A percentile compares a stretch with the other conserved stretches of the same genome.
phyloP scores from a whole-genome alignment of 2,113 vertebrate species.

The Monarcha castaneiventris region DNA sequence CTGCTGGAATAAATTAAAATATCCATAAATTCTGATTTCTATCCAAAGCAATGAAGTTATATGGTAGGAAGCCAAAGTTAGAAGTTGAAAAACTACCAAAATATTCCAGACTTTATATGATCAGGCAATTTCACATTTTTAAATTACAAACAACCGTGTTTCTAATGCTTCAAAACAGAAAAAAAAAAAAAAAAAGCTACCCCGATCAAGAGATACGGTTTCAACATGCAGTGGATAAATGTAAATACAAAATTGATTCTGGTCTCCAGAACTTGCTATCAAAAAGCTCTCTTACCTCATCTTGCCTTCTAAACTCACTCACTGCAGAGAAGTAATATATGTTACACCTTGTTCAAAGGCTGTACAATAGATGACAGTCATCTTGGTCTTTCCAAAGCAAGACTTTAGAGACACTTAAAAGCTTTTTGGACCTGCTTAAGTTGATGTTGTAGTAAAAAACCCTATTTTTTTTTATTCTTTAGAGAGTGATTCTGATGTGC shows the following conservation, averaged over 20 bases:
- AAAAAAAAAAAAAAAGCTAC: not conserved
- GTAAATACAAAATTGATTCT: not conserved
- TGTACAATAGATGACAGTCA: not conserved
- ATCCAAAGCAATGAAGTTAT: not conserved
- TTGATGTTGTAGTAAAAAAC: not conserved
- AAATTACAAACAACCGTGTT: not conserved
- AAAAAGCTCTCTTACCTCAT: not conserved
- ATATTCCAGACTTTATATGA: not conserved
- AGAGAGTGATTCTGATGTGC: not conserved
- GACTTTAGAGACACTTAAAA: not conserved
- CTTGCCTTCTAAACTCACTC: not conserved
- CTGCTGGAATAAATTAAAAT: not conserved
- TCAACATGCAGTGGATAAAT: not conserved
- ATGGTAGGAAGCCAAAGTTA: not conserved
- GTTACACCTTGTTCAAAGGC: not conserved
- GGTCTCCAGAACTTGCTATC: not conserved
- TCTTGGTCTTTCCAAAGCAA: not conserved
- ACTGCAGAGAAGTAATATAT: not conserved
- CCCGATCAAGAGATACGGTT: fast-evolving
- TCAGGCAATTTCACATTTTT: not conserved
- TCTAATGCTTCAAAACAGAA: not conserved
- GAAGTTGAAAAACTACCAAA: not conserved
- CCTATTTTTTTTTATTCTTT: not conserved
- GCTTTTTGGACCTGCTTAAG: not conserved
- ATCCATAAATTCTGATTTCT: not conserved